These are phyloP conservation scores for Brachystomella parvula DNA, from an alignment of 1,140 invertebrate genomes.

Conservation along the genomic window DNA sequence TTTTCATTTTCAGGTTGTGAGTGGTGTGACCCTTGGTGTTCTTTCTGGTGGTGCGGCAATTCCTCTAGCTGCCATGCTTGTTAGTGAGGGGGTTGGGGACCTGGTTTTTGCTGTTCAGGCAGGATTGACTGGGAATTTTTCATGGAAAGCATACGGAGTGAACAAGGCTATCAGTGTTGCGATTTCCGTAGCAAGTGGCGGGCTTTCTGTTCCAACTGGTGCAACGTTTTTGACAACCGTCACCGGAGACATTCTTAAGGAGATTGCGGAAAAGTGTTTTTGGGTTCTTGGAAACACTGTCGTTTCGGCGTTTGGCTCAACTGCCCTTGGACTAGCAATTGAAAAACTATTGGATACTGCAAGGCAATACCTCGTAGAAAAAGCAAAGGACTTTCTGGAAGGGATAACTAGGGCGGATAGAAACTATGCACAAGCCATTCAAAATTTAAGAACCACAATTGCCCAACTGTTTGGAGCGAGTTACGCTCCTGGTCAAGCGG, in stretches of 20 bases:
- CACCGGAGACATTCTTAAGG: not conserved
- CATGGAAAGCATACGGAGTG: conserved; percentile 11
- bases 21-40: conserved; percentile 4
- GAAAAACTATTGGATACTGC: conserved; percentile 9
- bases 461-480: not conserved
- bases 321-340: not conserved
- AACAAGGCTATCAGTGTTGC: conserved; percentile 14
- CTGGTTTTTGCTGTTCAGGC: conserved; percentile 5
- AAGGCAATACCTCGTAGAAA: not conserved
- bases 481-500: not conserved
- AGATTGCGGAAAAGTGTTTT: conserved; percentile 2
- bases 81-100: conserved; percentile 19
- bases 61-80: conserved; percentile 3
- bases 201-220: not conserved
- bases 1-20: too few relatives aligned
- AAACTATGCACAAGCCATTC: not conserved
- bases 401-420: not conserved
- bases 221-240: not conserved
- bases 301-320: not conserved
- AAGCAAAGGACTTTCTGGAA: not conserved
- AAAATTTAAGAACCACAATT: not conserved
- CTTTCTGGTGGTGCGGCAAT: not conserved
- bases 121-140: conserved; percentile 10
- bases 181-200: not conserved
- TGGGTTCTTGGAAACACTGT: not conserved